A percentile compares a stretch with the other conserved stretches of the same genome.
phyloP scores from a whole-genome alignment of 35 echinoderm and acorn worm genomes.

The Apostichopus parvimensis region DNA sequence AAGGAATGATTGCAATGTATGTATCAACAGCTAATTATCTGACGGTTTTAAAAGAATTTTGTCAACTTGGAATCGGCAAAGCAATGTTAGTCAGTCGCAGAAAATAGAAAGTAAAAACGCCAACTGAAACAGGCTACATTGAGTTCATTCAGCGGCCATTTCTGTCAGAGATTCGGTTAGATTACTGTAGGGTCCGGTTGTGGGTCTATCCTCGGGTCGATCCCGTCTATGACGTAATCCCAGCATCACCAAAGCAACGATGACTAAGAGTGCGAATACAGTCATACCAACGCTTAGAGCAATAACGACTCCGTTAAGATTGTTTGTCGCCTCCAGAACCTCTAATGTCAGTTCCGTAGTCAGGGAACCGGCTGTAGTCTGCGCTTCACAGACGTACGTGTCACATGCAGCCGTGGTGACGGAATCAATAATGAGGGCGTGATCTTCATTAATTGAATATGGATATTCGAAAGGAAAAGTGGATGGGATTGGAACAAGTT shows the following conservation, averaged over 20 bases:
- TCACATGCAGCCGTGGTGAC: conserved; percentile 7
- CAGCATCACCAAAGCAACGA: conserved; percentile 40
- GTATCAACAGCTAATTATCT: too few species aligned
- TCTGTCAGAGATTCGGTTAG: conserved; percentile 28
- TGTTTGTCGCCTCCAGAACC: background rate
- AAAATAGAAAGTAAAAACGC: too few species aligned
- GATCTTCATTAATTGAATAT: conserved; percentile 26
- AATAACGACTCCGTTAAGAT: conserved; percentile 27
- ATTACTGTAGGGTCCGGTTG: conserved; percentile 39
- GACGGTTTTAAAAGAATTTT: too few species aligned
- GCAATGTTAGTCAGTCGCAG: too few species aligned
- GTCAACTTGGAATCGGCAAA: too few species aligned
- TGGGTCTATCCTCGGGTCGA: background rate
- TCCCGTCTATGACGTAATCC: background rate
- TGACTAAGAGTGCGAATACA: conserved; percentile 5
- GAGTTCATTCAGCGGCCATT: background rate
- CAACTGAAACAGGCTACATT: background rate
- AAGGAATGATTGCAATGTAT: too few species aligned
- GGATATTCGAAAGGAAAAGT: conserved; percentile 14
- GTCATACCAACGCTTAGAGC: conserved; percentile 28
- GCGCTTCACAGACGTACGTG: conserved; percentile 16
- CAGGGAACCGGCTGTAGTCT: conserved; percentile 5
- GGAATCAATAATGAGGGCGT: conserved; percentile 4
- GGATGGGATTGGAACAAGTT: conserved; percentile 12
- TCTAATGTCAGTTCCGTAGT: conserved; percentile 21